Base-by-base conservation (phyloP, 1,140 invertebrate genomes). In the Drosophila seguyi region DNA sequence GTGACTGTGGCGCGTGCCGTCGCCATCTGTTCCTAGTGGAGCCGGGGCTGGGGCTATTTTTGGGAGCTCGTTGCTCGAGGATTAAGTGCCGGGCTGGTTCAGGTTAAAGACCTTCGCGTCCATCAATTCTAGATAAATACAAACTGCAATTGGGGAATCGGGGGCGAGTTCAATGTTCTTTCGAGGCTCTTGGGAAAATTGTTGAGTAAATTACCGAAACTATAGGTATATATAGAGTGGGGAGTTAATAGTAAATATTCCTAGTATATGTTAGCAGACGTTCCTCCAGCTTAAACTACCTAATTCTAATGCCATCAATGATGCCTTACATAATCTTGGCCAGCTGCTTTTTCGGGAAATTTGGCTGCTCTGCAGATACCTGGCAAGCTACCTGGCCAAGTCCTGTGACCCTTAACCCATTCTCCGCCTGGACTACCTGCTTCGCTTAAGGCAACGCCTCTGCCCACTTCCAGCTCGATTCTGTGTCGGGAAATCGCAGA, bases 21-120 rank as follows among this genome's bases (percentile, higher is more conserved):
- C 47, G 53, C 62, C 74, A 77, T 77, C 74, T 77, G 50, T 42
- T 69, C 48, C 59, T 75, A 57, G 60, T 52, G 44, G 14, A 36
- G 34, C 52, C n/a, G 34, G 4, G 34, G 20, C 52, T 55, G 34
- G 20, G 14, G 52, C 80, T 83, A 83, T 88, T 86, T 86, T 84
- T 34, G 67, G 74, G 8, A 38, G 16, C 67, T 68, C 60, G 10
- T 38, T 60, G 59, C 36, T 18, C 42, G 56, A 73, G 83, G 80
- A 87, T 79, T 79, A 69, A 79, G 66, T 79, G 76, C 71, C 41
- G 65, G 47, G 52, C 48, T 42, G 75, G 16, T 38, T 41, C 62
- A 66, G 84, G 84, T 87, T 69, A 83, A 83, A 87, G 83, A 87
- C 84, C 84, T 55, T 55, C 52, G 58, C 66, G 41, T 16, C 31